Evolutionary conservation across 2,888 invertebrate species (phyloP).

Genomic region (Spodoptera picta): DNA sequence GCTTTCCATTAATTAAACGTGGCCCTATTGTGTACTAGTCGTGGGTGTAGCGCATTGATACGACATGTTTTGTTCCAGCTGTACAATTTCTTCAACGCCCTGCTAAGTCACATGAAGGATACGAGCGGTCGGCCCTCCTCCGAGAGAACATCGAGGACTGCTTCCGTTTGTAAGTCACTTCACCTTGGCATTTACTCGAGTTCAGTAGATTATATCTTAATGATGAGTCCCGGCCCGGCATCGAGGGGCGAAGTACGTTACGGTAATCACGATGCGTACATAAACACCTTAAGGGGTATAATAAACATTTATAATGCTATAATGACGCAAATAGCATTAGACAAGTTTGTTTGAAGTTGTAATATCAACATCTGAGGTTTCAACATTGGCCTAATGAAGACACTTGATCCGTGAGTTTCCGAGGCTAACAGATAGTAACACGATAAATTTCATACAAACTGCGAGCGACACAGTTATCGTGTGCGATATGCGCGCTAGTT

Average conservation of each 20-base stretch:
- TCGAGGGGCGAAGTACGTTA: conserved; percentile 19
- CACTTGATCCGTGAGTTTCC: conserved; percentile 30
- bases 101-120: conserved; percentile 95
- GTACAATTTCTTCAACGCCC: conserved; percentile 98
- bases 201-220: conserved; percentile 45
- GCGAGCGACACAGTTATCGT: conserved; percentile 18
- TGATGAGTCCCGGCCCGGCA: conserved; percentile 30
- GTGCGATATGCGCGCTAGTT: conserved; percentile 17
- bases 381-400: conserved; percentile 32
- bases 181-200: conserved; percentile 47
- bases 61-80: conserved; percentile 89
- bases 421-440: conserved; percentile 9
- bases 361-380: conserved; percentile 27
- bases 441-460: conserved; percentile 34
- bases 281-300: conserved; percentile 20
- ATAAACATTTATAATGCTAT: conserved; percentile 38
- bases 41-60: conserved; percentile 21
- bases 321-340: conserved; percentile 20
- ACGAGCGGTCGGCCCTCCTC: conserved; percentile 89
- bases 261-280: conserved; percentile 28
- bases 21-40: conserved; percentile 4
- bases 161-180: conserved; percentile 87
- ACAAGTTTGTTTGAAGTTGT: conserved; percentile 26
- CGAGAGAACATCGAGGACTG: conserved; percentile 90
- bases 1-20: conserved; percentile 32